These are phyloP conservation scores for Nephrotoma appendiculata DNA, from an alignment of 2,888 invertebrate genomes.

Conservation along the genomic window DNA sequence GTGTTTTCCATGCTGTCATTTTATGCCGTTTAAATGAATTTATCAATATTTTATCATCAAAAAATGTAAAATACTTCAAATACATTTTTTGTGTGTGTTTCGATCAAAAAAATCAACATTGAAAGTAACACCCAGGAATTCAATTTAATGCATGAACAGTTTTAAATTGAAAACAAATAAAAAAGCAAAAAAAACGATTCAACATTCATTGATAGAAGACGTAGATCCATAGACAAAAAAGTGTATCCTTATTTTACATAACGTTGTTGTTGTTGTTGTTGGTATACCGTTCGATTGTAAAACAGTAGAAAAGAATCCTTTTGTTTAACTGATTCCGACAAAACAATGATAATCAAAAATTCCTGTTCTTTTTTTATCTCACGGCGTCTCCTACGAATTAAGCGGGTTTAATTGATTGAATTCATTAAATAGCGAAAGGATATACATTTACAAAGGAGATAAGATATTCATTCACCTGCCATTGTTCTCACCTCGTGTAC, in stretches of 20 bases:
- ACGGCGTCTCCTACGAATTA: not conserved
- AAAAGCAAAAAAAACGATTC: not conserved
- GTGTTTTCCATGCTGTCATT: not conserved
- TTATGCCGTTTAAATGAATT: not conserved
- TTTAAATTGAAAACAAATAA: not conserved
- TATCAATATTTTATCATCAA: not conserved
- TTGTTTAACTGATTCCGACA: not conserved
- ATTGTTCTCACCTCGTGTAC: not conserved
- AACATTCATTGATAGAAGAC: not conserved
- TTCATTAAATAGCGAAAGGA: not conserved
- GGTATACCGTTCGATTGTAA: not conserved
- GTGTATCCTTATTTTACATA: not conserved
- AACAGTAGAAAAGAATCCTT: not conserved
- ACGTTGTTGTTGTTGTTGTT: not conserved
- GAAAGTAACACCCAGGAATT: not conserved
- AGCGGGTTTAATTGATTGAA: not conserved
- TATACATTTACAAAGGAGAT: not conserved
- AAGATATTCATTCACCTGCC: not conserved
- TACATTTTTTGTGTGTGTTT: not conserved
- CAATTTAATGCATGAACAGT: not conserved
- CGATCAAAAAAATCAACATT: not conserved
- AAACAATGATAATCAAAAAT: not conserved
- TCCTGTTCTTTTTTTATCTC: not conserved
- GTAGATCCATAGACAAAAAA: not conserved
- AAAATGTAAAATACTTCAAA: not conserved